These are phyloP conservation scores for Dendropsophus ebraccatus DNA, from an alignment of 2,113 vertebrate species.

Conservation along the genomic window DNA sequence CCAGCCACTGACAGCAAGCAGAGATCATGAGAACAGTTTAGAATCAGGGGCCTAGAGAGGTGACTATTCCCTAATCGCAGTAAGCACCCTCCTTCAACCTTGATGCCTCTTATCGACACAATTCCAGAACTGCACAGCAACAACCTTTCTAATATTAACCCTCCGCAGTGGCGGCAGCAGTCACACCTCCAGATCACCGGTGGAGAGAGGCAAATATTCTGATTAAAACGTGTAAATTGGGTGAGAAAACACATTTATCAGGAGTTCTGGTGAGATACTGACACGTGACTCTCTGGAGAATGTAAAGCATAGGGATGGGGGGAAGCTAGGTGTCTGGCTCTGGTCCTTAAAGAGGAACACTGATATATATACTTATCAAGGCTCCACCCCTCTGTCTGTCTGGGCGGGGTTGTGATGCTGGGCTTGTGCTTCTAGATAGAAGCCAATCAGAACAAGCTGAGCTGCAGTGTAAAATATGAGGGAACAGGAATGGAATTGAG, in stretches of 20 bases:
- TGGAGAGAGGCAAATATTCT: not conserved
- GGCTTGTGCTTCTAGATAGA: not conserved
- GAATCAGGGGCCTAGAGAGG: no score
- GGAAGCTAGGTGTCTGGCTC: not conserved
- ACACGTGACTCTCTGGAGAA: not conserved
- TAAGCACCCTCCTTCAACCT: not conserved
- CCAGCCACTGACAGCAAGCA: no score
- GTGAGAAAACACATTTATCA: constrained; percentile 30
- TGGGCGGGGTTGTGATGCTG: not conserved
- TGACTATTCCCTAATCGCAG: not conserved
- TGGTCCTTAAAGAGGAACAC: not conserved
- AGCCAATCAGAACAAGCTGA: not conserved
- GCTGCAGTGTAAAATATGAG: not conserved
- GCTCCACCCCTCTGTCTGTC: not conserved
- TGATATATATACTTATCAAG: no score
- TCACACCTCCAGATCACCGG: constrained; percentile 1
- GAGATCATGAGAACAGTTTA: no score
- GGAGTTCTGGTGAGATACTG: not conserved
- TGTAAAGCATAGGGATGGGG: not conserved
- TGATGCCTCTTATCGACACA: not conserved
- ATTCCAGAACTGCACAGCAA: not conserved
- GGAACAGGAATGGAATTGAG: no score
- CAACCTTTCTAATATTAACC: constrained; percentile 30
- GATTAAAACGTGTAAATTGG: constrained; percentile 2
- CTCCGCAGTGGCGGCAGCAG: not conserved